Conservation (phyloP, 2,888 invertebrate species). For the Parelbella ahira region DNA sequence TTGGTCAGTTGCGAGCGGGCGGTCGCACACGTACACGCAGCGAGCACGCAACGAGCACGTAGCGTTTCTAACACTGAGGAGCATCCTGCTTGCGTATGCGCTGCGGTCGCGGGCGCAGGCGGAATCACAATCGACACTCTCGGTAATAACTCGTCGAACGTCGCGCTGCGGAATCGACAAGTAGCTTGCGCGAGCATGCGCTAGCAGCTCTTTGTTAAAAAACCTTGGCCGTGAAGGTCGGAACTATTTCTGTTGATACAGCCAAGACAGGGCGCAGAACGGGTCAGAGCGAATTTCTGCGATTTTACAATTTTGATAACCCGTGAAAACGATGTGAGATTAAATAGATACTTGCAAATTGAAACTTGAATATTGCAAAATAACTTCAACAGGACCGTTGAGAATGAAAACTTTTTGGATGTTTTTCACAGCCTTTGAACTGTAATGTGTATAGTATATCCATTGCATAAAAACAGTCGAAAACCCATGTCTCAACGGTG, state of each 20-base stretch:
- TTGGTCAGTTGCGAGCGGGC: constrained; percentile 8
- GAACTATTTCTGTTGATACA: constrained; percentile 24
- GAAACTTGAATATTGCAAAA: too few relatives aligned
- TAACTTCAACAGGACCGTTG: too few relatives aligned
- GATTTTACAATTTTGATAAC: too few relatives aligned
- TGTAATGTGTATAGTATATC: too few relatives aligned
- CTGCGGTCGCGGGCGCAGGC: constrained; percentile 40
- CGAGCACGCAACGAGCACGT: constrained; percentile 29
- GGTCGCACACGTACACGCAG: constrained; percentile 19
- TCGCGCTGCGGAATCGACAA: constrained; percentile 45
- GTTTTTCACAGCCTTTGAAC: too few relatives aligned
- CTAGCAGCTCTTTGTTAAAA: constrained; percentile 26
- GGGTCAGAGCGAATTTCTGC: too few relatives aligned
- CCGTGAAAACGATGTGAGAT: too few relatives aligned
- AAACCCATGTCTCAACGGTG: too few relatives aligned
- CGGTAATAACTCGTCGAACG: constrained; percentile 55
- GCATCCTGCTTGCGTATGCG: constrained; percentile 35
- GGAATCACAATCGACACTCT: constrained; percentile 54
- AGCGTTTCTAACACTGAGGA: constrained; percentile 24
- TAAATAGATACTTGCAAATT: too few relatives aligned
- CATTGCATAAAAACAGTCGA: too few relatives aligned
- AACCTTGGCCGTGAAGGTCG: constrained; percentile 27
- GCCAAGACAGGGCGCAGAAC: background rate
- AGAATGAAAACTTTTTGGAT: too few relatives aligned
- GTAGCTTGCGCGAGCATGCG: constrained; percentile 33